Base-by-base conservation (phyloP, 2,888 invertebrate genomes). In the Nomada ruficornis region DNA sequence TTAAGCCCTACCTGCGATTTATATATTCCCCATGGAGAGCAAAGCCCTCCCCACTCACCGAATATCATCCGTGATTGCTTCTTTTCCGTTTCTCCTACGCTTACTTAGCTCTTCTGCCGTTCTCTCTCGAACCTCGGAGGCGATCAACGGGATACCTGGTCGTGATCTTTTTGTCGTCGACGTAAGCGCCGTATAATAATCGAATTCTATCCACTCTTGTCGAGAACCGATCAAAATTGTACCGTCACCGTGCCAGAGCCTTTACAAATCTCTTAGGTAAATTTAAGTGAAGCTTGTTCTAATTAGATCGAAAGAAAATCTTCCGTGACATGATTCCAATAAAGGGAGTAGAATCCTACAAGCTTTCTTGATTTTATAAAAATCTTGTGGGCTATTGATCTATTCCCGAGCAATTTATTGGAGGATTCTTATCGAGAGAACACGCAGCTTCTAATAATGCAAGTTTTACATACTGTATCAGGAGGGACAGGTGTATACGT, bases 21-120 rank as follows among this genome's bases (percentile, higher is more conserved):
- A 91, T 91, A 91, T 89, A 91, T 91, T 88, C 91, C 59, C 77
- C 76, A 60, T 82, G 86, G 82, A 84, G 83, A 85, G 88, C 75
- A 86, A 88, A 85, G 69, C 84, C 89, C 90, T 36, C 36, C 90
- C 89, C 90, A 86, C 88, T 87, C 20, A 59, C 42, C 64, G 71
- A 77, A 84, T 79, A 84, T 89, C 83, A 88, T 87, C 83, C 23
- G 73, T 67, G 73, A 75, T 75, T 83, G 75, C 79, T 83, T 82
- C 85, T 80, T 77, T 81, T 82, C 79, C 57, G 71, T 83, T 80
- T 73, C 86, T 86, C 78, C 82, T 81, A 80, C 80, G 83, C 76
- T 50, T 57, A 72, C 73, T 47, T 52, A 75, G 68, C 64, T 63
- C 54, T 63, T 71, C 75, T 64, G 67, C 77, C 82, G 77, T 76